Percentiles rank a stretch among this genome's conserved stretches.
Conservation (phyloP, 2,888 invertebrate genomes). For the Hydroisotoma schaefferi region DNA sequence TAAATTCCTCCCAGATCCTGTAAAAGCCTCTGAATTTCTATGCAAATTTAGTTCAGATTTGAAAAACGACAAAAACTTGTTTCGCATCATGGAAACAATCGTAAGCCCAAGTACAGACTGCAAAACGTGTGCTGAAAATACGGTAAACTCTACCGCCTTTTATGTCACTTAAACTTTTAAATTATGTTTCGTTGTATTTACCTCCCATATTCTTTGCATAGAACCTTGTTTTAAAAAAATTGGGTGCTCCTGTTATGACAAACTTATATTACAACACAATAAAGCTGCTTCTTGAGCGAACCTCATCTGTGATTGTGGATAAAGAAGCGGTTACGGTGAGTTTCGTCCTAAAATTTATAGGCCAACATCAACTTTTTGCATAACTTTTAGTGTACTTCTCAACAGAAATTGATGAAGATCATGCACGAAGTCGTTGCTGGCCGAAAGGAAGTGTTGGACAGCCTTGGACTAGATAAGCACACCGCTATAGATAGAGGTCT, state of each 20-base stretch:
- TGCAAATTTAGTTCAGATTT: constrained; percentile 76
- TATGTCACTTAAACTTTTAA: background rate
- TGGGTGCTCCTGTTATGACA: constrained; percentile 91
- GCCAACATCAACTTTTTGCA: background rate
- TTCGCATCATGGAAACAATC: constrained; percentile 76
- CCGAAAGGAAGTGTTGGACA: constrained; percentile 63
- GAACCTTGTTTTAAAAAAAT: constrained; percentile 80
- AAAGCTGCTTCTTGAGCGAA: constrained; percentile 88
- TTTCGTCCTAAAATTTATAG: background rate
- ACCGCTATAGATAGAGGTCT: constrained; percentile 86
- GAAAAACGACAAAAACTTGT: constrained; percentile 64
- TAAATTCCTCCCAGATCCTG: constrained; percentile 84
- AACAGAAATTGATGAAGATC: constrained; percentile 58
- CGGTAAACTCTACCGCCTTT: constrained; percentile 54
- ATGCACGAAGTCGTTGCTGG: constrained; percentile 72
- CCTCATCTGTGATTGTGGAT: constrained; percentile 95
- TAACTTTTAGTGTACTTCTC: constrained; percentile 6
- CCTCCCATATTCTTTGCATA: no score
- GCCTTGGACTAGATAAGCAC: constrained; percentile 73
- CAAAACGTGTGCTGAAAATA: constrained; percentile 79
- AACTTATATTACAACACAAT: constrained; percentile 94
- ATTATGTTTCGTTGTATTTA: constrained; percentile 9
- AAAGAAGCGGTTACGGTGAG: constrained; percentile 73
- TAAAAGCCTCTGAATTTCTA: constrained; percentile 84
- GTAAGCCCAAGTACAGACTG: constrained; percentile 87